Evolutionary conservation across 1,140 invertebrate species (phyloP).

Genomic region (Agrypnia vestita): DNA sequence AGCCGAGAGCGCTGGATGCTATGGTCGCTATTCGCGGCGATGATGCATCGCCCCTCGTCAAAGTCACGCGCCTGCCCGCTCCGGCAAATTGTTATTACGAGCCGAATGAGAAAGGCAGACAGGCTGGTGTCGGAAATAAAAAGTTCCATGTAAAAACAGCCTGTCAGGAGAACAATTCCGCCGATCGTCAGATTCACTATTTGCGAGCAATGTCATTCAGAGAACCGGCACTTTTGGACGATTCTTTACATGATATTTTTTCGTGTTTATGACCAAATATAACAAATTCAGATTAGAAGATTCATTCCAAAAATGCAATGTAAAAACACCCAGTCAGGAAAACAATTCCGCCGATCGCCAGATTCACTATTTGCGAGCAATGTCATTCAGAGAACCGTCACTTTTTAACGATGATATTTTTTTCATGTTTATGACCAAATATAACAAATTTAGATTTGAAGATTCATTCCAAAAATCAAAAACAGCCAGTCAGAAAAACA

Average conservation of each 20-base stretch:
- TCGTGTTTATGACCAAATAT: too few species aligned
- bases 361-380: not conserved
- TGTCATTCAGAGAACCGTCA: not conserved
- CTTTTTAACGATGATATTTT: too few species aligned
- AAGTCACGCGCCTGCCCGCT: slow-evolving; percentile 6
- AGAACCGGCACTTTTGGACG: too few species aligned
- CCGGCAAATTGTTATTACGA: slow-evolving; percentile 17
- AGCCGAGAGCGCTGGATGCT: not conserved
- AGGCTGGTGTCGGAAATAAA: not conserved
- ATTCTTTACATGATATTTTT: too few species aligned
- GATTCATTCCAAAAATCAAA: too few species aligned
- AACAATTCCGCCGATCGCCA: not conserved
- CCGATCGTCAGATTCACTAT: not conserved
- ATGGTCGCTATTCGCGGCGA: slow-evolving; percentile 19
- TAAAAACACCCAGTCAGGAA: not conserved
- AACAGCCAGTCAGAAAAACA: too few species aligned
- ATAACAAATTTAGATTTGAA: too few species aligned
- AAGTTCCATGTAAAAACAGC: too few species aligned
- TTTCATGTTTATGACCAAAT: too few species aligned
- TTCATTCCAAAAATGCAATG: too few species aligned
- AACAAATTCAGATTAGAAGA: too few species aligned
- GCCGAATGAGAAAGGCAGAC: slow-evolving; percentile 1
- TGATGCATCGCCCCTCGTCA: slow-evolving; percentile 20
- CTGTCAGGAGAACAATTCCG: not conserved
- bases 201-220: not conserved